Evolutionary conservation across 1,140 invertebrate genomes (phyloP).

Genomic region (Megalopta genalis): DNA sequence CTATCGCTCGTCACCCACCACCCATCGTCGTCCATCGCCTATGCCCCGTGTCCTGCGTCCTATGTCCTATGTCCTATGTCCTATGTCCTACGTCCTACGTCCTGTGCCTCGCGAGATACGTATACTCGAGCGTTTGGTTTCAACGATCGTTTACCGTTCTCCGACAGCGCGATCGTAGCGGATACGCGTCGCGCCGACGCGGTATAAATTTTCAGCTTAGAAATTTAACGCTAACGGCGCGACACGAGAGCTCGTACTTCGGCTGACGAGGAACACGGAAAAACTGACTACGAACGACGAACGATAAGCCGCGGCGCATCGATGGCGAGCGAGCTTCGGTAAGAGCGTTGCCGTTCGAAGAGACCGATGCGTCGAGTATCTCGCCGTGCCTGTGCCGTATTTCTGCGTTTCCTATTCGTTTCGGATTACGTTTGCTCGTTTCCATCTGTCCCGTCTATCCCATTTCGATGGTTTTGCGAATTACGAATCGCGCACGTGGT

Average conservation of each 20-base stretch:
- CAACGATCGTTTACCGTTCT: no score
- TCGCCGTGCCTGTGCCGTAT: background rate
- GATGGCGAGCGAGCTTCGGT: slow-evolving; percentile 28
- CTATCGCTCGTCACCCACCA: no score
- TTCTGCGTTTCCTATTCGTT: slow-evolving; percentile 28
- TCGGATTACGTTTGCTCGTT: slow-evolving; percentile 29
- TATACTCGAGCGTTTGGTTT: no score
- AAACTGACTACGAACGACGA: background rate
- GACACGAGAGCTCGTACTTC: slow-evolving; percentile 21
- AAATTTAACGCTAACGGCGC: slow-evolving; percentile 23
- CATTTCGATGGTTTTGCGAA: background rate
- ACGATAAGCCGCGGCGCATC: slow-evolving; percentile 13
- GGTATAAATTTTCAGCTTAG: slow-evolving; percentile 39
- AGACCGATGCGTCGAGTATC: no score
- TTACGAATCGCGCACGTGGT: background rate
- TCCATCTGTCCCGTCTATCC: slow-evolving; percentile 8
- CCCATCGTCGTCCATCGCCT: no score
- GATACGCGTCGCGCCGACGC: background rate
- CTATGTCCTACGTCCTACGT: no score
- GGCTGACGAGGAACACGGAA: slow-evolving; percentile 25
- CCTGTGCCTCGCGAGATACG: no score
- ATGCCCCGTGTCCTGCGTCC: no score
- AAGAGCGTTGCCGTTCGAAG: slow-evolving; percentile 8
- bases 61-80: no score
- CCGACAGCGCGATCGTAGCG: no score